A percentile compares a stretch with the other conserved stretches of the same genome.
These are phyloP conservation scores for Calameuta pallipes DNA, from an alignment of 2,888 invertebrate species.

Conservation along the genomic window DNA sequence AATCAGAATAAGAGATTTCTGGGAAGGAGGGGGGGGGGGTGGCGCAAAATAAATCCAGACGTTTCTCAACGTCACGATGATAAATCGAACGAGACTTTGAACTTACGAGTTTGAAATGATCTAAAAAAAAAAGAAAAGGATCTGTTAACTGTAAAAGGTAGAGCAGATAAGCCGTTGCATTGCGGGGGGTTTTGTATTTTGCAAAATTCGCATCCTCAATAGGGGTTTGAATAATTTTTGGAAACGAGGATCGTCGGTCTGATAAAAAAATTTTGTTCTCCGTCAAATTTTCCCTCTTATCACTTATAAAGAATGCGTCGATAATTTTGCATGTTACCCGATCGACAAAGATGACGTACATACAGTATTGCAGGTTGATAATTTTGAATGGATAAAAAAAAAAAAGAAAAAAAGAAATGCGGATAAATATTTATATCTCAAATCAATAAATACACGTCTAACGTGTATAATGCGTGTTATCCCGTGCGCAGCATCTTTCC, in stretches of 20 bases:
- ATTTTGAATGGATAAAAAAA: not conserved
- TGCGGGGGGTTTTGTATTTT: too few relatives aligned
- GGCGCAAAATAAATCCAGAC: not conserved
- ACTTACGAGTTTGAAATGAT: not conserved
- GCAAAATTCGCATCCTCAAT: not conserved
- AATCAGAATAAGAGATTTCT: constrained; percentile 3
- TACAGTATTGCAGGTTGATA: too few relatives aligned
- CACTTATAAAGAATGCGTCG: not conserved
- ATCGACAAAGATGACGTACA: rapidly evolving
- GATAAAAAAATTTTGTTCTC: not conserved
- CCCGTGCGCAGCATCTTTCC: not conserved
- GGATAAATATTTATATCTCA: not conserved
- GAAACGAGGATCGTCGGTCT: not conserved
- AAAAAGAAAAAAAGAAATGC: not conserved
- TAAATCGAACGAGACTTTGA: not conserved
- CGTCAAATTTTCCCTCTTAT: not conserved
- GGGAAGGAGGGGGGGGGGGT: not conserved
- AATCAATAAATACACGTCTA: not conserved
- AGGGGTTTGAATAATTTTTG: not conserved
- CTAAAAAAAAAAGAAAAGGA: not conserved
- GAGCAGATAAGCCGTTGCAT: not conserved
- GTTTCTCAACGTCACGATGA: constrained; percentile 12
- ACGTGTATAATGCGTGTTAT: too few relatives aligned
- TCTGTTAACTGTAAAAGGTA: not conserved
- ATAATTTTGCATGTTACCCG: not conserved